Evolutionary conservation across 2,888 invertebrate genomes (phyloP), one percentile per base, ranked within the genome.

Genomic region (Magallana nippona): DNA sequence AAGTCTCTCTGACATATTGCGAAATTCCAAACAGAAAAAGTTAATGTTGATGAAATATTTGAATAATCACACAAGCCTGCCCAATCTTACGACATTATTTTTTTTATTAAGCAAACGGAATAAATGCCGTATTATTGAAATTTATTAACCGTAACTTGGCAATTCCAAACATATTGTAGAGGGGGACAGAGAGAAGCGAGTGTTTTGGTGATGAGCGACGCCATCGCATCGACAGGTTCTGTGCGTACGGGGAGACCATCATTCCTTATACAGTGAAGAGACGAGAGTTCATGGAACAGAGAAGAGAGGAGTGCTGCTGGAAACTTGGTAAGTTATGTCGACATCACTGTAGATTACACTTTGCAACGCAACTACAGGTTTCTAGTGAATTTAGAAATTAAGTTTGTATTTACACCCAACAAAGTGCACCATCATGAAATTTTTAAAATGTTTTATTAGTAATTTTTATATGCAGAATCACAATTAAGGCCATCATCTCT

Each of bases 171-270:
- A 44, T 44, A 5, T 44, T 84, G n/a, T 71, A 87, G 87, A 60
- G 27, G 0, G 79, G 71, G 15, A 10, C 32, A 11, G 84, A 83
- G n/a, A 86, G 85, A 77, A 19, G 22, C 19, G 87, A 87, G 17
- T 92, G 92, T 84, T 87, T 92, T 55, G 87, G 85, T 13, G 89
- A 92, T 85, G 83, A 90, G 19, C 87, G 91, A 3, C 88, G 91
- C 2, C 86, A 88, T 11, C 87, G 90, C 1, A 89, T 92, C 22
- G 92, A 92, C 81, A 78, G 81, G 8, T 89, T 90, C 71, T 91
- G 91, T 87, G 91, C 88, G 1, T 88, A 88, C 11, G 91, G 91
- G 0, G 84, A 89, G 55, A 88, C 90, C 0, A 88, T 89, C 44
- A 84, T 91, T 27, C 91, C 92, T 17, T 88, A 90, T 60, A 87